Evolutionary conservation across 2,888 invertebrate genomes (phyloP), one percentile per base, ranked within the genome.

Genomic region (Pandemis cinnamomeana): DNA sequence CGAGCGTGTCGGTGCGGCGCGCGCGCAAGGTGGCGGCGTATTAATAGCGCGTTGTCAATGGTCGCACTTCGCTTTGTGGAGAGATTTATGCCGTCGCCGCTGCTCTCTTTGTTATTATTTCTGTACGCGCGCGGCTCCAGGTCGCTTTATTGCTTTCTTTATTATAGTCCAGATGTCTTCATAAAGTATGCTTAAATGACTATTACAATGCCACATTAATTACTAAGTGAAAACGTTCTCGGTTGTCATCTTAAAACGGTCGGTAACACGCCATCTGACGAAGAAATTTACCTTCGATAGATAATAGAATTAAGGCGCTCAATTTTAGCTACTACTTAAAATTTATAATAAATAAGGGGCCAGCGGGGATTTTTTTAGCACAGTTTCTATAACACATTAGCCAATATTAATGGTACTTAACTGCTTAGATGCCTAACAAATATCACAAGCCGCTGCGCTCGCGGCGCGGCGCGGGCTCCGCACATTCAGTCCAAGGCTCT

Each of bases 41-140:
- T 73, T 70, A 70, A 70, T 73, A 70, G 58, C 64, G 58, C 60
- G 42, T 66, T 70, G 73, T 73, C 69, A 73, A 73, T 73, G 73
- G 69, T 51, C 64, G 64, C 61, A 41, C 61, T 61, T 41, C 48
- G 64, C 13, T 27, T 36, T 46, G 63, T 20, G 6, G 36, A 10
- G 64, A 48, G 68, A 69, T 72, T 69, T 72, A 72, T 67, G 63
- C 62, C 62, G 55, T 11, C 15, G 55, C 46, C 62, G 15, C 36
- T 11, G 48, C 62, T 62, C 61, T 20, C 53, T 51, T 62, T 58
- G 72, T 64, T 55, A 63, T 60, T 72, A 44, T 67, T 67, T 36
- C 62, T n/a, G 61, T 62, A 27, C 44, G 20, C 46, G n/a, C 67
- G 4, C 6, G 13, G 55, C 48, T 60, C 41, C 41, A 20, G 41